Conservation (phyloP, 2,113 vertebrate species). For the Aegotheles bennettii region DNA sequence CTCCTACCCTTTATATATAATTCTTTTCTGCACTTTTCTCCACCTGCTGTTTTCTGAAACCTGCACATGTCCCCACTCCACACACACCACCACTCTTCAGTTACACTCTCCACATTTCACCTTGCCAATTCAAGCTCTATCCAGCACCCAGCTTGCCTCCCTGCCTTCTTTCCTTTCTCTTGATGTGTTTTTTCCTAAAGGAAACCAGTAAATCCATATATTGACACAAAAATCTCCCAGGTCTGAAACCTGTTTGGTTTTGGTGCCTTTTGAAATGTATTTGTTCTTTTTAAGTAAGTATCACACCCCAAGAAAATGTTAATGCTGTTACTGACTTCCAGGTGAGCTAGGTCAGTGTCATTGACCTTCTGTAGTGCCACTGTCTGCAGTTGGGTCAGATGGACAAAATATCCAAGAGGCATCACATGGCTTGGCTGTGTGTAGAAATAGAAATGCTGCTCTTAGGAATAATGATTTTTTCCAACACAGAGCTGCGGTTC, state of each 20-base stretch:
- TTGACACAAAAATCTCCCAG: background rate
- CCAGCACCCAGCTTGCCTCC: background rate
- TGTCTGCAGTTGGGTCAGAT: background rate
- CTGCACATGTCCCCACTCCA: background rate
- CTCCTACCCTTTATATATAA: background rate
- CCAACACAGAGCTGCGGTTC: background rate
- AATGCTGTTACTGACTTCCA: background rate
- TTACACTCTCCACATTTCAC: background rate
- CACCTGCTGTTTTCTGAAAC: constrained; percentile 20
- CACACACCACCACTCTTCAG: background rate
- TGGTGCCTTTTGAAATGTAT: background rate
- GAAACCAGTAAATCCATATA: background rate
- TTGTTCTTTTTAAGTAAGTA: background rate
- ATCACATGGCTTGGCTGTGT: background rate
- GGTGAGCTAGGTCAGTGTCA: background rate
- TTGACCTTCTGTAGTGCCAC: background rate
- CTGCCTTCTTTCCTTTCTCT: background rate
- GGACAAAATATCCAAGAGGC: background rate
- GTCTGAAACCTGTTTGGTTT: background rate
- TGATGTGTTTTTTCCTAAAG: background rate
- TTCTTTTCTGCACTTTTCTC: background rate
- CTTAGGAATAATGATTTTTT: background rate
- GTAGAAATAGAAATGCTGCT: background rate
- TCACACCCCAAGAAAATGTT: background rate
- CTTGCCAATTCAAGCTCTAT: background rate